These are phyloP conservation scores for Hydrolagus colliei DNA, from an alignment of 2,797 vertebrate species.

Conservation along the genomic window DNA sequence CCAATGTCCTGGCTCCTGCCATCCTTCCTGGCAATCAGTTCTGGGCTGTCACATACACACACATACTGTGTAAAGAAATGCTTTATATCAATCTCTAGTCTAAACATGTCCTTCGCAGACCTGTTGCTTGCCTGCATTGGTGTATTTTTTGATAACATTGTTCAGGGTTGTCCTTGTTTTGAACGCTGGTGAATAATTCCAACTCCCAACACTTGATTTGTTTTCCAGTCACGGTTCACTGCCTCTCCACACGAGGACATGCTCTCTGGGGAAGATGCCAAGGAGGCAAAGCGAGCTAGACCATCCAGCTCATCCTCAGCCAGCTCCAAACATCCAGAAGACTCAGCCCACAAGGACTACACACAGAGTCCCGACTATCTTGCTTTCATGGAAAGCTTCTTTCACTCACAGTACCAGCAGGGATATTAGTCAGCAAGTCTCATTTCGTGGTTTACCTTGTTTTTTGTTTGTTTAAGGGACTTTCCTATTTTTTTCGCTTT, in stretches of 20 bases:
- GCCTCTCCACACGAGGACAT: slow-evolving; percentile 52
- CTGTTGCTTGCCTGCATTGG: background rate
- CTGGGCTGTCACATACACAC: slow-evolving; percentile 13
- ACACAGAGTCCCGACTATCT: slow-evolving; percentile 63
- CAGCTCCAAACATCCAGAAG: slow-evolving; percentile 33
- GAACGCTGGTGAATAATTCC: background rate
- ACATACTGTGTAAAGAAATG: background rate
- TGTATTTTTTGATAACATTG: background rate
- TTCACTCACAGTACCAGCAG: slow-evolving; percentile 68
- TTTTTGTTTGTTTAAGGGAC: slow-evolving; percentile 18
- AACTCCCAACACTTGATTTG: slow-evolving; percentile 28
- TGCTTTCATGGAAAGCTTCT: slow-evolving; percentile 77
- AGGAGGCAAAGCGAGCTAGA: slow-evolving; percentile 70
- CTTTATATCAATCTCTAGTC: background rate
- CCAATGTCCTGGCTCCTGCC: too few relatives aligned
- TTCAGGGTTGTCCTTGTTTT: too few relatives aligned
- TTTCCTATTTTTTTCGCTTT: background rate
- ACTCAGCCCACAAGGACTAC: slow-evolving; percentile 42
- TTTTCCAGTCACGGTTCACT: slow-evolving; percentile 57
- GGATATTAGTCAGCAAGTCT: slow-evolving; percentile 39
- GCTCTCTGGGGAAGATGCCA: slow-evolving; percentile 59
- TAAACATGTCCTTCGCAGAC: background rate
- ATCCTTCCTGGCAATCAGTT: too few relatives aligned
- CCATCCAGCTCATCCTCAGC: slow-evolving; percentile 47
- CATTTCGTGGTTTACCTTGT: slow-evolving; percentile 41